Percentiles rank a stretch among this genome's conserved stretches.
Conservation (phyloP, 1,140 invertebrate genomes). For the Drosophila mayri region DNA sequence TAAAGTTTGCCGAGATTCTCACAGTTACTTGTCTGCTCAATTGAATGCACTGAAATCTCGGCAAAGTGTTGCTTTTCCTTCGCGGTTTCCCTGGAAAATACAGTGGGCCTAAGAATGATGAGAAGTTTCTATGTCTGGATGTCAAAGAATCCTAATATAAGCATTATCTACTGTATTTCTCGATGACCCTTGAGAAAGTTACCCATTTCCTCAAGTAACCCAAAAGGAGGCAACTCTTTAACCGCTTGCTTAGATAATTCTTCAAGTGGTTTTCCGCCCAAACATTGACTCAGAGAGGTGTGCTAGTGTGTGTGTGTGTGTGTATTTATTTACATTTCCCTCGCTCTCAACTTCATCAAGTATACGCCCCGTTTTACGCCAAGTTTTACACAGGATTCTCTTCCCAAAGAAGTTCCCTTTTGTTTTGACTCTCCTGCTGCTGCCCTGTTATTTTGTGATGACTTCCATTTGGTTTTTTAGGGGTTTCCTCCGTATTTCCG, state of each 20-base stretch:
- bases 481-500: conserved; percentile 11
- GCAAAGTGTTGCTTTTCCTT: conserved; percentile 25
- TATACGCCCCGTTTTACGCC: conserved; percentile 28
- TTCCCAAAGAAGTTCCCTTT: conserved; percentile 8
- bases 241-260: conserved; percentile 30
- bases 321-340: conserved; percentile 19
- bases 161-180: background rate
- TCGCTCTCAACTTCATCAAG: conserved; percentile 23
- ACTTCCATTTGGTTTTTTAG: conserved; percentile 15
- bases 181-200: background rate
- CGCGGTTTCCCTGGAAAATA: conserved; percentile 2
- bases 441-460: conserved; percentile 46
- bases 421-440: conserved; percentile 36
- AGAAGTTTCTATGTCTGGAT: too few species aligned
- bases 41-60: conserved; percentile 35
- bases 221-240: conserved; percentile 9
- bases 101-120: background rate
- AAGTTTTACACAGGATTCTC: conserved; percentile 18
- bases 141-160: background rate
- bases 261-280: conserved; percentile 16
- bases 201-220: conserved; percentile 19
- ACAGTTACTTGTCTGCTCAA: conserved; percentile 45
- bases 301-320: conserved; percentile 12
- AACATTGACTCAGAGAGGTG: conserved; percentile 21
- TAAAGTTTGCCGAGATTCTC: conserved; percentile 40